These are phyloP conservation scores for Ericerus pela DNA, from an alignment of 1,140 invertebrate genomes.

Conservation along the genomic window DNA sequence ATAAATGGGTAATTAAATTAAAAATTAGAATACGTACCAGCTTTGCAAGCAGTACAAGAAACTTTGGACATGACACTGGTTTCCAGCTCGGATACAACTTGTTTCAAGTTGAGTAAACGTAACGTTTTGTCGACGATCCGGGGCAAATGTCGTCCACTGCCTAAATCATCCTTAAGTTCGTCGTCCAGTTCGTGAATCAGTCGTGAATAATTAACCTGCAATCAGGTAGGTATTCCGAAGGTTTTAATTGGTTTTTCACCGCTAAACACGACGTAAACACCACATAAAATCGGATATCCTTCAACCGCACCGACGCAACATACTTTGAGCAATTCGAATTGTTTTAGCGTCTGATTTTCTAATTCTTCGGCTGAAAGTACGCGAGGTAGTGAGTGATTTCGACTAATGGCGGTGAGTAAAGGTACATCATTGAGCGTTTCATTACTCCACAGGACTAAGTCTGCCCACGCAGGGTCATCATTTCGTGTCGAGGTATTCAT, in stretches of 20 bases:
- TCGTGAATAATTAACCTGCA: constrained; percentile 1
- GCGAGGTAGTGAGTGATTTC: background rate
- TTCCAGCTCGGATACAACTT: constrained; percentile 72
- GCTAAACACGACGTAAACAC: too few relatives aligned
- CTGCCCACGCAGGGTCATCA: constrained; percentile 1
- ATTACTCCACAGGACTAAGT: constrained; percentile 4
- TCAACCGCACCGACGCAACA: background rate
- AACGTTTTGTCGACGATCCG: constrained; percentile 66
- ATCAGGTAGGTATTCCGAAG: background rate
- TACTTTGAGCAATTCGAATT: background rate
- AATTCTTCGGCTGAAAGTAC: background rate
- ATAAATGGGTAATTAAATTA: too few relatives aligned
- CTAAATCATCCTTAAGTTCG: constrained; percentile 2
- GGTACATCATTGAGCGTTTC: background rate
- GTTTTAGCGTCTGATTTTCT: constrained; percentile 1
- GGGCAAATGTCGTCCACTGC: constrained; percentile 34
- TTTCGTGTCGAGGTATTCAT: background rate
- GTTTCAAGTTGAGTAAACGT: constrained; percentile 61
- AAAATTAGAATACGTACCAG: constrained; percentile 36
- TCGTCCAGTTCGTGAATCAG: constrained; percentile 1
- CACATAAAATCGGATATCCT: background rate
- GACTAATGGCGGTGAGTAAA: background rate
- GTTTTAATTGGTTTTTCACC: background rate
- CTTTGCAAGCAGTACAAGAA: constrained; percentile 77
- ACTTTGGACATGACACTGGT: constrained; percentile 82